These are phyloP conservation scores for Hylia prasina DNA, from an alignment of 2,113 vertebrate species.

Conservation along the genomic window DNA sequence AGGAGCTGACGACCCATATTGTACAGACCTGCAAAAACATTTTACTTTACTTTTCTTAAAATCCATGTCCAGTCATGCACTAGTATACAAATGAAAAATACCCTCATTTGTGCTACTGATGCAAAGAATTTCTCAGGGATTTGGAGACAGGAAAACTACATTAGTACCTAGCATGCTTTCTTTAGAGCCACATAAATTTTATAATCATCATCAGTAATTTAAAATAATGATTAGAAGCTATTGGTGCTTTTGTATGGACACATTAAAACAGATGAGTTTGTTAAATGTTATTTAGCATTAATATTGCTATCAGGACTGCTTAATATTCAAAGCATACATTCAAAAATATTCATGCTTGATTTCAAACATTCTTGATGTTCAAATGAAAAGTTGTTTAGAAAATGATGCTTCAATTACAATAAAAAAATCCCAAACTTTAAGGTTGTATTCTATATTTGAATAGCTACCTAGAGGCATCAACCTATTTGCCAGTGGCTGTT, in stretches of 20 bases:
- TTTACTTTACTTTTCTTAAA: background rate
- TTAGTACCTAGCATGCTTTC: background rate
- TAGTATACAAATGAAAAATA: background rate
- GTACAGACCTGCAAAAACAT: background rate
- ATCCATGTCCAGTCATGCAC: background rate
- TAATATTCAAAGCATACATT: background rate
- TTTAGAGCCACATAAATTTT: background rate
- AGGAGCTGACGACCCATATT: background rate
- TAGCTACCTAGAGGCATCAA: background rate
- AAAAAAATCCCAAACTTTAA: background rate
- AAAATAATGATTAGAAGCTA: background rate
- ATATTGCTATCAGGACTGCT: background rate
- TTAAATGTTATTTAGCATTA: background rate
- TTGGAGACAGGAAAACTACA: background rate
- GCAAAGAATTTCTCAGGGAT: background rate
- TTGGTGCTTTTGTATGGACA: background rate
- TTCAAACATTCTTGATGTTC: background rate
- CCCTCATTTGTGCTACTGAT: background rate
- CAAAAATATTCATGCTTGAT: background rate
- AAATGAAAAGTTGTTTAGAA: background rate
- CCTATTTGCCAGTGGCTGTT: background rate
- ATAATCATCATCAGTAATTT: background rate
- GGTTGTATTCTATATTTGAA: background rate
- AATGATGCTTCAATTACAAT: background rate
- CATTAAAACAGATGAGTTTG: background rate